These are phyloP conservation scores for Lasiurus cinereus DNA, from an alignment of 2,113 vertebrate species.

Conservation along the genomic window DNA sequence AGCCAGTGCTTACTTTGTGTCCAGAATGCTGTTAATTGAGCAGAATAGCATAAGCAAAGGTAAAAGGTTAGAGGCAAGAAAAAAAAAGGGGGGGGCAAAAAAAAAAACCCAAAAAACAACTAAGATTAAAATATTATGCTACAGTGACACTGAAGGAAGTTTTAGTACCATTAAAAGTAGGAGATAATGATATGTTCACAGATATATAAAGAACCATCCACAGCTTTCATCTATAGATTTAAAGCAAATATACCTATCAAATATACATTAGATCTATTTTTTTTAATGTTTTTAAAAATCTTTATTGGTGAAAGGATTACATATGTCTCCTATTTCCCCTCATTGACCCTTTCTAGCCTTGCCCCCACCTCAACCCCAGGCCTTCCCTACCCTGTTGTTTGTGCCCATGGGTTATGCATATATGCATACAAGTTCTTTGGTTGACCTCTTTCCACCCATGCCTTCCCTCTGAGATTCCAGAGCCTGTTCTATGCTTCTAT, in stretches of 20 bases:
- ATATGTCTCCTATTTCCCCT: too few species aligned
- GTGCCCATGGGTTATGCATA: too few species aligned
- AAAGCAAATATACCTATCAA: neutral
- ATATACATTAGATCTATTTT: neutral
- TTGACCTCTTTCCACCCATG: too few species aligned
- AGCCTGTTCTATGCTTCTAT: too few species aligned
- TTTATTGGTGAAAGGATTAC: neutral
- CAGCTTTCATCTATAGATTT: neutral
- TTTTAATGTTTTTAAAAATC: neutral
- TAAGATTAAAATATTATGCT: neutral
- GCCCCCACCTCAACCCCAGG: too few species aligned
- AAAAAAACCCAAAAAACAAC: neutral
- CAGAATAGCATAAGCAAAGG: neutral
- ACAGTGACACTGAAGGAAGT: neutral
- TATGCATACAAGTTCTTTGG: too few species aligned
- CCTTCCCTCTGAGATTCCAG: too few species aligned
- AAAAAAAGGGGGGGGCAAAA: conserved; percentile 6
- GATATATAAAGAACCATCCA: neutral
- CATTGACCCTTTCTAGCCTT: too few species aligned
- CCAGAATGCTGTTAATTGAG: conserved; percentile 2
- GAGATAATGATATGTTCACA: neutral
- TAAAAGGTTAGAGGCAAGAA: neutral
- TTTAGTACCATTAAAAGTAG: neutral
- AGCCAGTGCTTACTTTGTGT: conserved; percentile 43
- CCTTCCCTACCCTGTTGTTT: too few species aligned